Evolutionary conservation across 2,113 vertebrate genomes (phyloP).

Genomic region (Oreochromis niloticus): DNA sequence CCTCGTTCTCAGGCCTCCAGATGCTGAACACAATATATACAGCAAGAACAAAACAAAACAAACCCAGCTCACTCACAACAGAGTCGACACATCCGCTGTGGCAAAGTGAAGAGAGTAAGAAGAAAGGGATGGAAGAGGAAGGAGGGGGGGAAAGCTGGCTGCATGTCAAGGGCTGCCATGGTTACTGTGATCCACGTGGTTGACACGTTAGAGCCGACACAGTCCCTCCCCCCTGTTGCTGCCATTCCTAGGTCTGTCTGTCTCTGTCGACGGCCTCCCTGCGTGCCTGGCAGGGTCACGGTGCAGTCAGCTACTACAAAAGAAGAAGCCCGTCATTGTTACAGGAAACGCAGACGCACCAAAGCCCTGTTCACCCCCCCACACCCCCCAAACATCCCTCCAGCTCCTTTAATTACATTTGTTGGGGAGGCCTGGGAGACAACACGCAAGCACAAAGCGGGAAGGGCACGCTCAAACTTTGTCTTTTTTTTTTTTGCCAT

Average conservation of each 20-base stretch:
- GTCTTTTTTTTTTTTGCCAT: not conserved
- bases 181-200: slow-evolving; percentile 70
- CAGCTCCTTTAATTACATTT: slow-evolving; percentile 46
- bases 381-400: not conserved
- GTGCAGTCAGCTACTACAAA: slow-evolving; percentile 68
- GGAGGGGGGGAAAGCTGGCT: not conserved
- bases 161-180: slow-evolving; percentile 64
- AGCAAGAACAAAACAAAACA: not conserved
- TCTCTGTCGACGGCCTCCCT: slow-evolving; percentile 8
- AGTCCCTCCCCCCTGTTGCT: slow-evolving; percentile 6
- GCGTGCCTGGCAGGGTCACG: slow-evolving; percentile 57
- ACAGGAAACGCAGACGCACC: slow-evolving; percentile 47
- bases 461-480: not conserved
- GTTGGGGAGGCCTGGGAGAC: slow-evolving; percentile 1
- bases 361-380: not conserved
- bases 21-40: slow-evolving; percentile 23
- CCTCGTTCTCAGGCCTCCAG: slow-evolving; percentile 42
- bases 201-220: slow-evolving; percentile 58
- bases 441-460: not conserved
- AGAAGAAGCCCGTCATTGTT: slow-evolving; percentile 61
- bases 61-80: not conserved
- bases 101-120: not conserved
- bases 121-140: not conserved
- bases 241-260: not conserved
- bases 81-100: slow-evolving; percentile 12